These are phyloP conservation scores for Abramis brama DNA, from an alignment of 2,113 vertebrate species.

Conservation along the genomic window DNA sequence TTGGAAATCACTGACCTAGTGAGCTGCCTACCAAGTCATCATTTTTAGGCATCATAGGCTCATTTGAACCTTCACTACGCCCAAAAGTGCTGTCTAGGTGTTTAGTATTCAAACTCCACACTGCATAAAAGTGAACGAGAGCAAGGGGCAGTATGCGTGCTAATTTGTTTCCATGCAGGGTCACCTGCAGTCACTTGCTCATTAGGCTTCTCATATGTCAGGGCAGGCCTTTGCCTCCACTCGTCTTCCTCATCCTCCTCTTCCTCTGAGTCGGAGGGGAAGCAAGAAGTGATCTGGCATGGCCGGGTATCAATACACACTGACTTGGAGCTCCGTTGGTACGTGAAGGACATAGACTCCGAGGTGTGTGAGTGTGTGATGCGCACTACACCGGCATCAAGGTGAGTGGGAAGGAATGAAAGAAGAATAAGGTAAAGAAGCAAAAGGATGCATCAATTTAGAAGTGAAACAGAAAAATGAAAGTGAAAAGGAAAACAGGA, in stretches of 20 bases:
- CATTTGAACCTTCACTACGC: neutral
- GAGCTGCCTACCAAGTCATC: neutral
- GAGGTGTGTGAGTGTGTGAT: constrained; percentile 92
- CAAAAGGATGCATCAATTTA: constrained; percentile 7
- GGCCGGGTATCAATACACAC: constrained; percentile 92
- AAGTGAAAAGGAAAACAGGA: constrained; percentile 63
- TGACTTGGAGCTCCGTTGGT: constrained; percentile 91
- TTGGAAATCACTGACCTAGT: neutral
- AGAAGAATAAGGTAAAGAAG: constrained; percentile 63
- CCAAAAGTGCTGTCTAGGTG: neutral
- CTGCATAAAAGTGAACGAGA: neutral
- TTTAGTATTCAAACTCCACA: neutral
- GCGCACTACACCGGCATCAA: constrained; percentile 78
- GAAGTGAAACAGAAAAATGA: constrained; percentile 9
- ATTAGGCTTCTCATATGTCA: constrained; percentile 73
- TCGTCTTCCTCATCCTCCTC: constrained; percentile 69
- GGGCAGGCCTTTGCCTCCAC: constrained; percentile 68
- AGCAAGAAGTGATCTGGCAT: constrained; percentile 76
- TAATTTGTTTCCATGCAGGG: constrained; percentile 67
- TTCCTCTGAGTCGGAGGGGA: constrained; percentile 83
- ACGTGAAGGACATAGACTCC: constrained; percentile 96
- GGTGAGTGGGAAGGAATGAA: constrained; percentile 58
- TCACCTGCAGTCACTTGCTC: constrained; percentile 90
- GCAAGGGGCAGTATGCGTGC: neutral
- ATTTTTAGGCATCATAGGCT: neutral